Evolutionary conservation across 1,140 invertebrate genomes (phyloP).

Genomic region (Bombus confusus): DNA sequence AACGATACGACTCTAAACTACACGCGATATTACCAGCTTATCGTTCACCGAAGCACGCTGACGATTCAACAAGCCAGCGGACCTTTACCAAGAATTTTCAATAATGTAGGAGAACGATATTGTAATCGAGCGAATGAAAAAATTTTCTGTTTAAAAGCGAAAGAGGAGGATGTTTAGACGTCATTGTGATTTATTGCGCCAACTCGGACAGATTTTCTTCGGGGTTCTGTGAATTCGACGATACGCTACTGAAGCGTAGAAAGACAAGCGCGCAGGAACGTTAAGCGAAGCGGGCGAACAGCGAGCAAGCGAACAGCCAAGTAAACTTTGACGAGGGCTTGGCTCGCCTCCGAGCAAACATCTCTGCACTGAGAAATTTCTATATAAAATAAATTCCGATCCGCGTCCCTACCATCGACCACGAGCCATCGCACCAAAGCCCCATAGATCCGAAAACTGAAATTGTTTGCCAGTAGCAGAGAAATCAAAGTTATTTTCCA

Average conservation of each 20-base stretch:
- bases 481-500: no score
- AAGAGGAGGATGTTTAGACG: no score
- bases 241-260: constrained; percentile 50
- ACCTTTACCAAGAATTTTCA: background rate
- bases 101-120: background rate
- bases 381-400: constrained; percentile 48
- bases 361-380: constrained; percentile 53
- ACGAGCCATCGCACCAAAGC: background rate
- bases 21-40: constrained; percentile 13
- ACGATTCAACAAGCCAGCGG: background rate
- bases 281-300: constrained; percentile 48
- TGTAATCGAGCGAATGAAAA: accelerated
- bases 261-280: constrained; percentile 58
- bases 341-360: constrained; percentile 49
- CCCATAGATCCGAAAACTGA: background rate
- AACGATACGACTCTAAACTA: constrained; percentile 18
- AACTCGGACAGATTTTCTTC: background rate
- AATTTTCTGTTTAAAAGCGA: background rate
- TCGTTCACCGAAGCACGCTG: background rate
- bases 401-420: background rate
- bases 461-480: background rate
- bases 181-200: background rate
- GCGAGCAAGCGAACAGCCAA: constrained; percentile 54
- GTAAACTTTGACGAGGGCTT: constrained; percentile 66
- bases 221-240: constrained; percentile 13